Base-by-base conservation (phyloP, 2,797 vertebrate species). In the Dallia pectoralis region DNA sequence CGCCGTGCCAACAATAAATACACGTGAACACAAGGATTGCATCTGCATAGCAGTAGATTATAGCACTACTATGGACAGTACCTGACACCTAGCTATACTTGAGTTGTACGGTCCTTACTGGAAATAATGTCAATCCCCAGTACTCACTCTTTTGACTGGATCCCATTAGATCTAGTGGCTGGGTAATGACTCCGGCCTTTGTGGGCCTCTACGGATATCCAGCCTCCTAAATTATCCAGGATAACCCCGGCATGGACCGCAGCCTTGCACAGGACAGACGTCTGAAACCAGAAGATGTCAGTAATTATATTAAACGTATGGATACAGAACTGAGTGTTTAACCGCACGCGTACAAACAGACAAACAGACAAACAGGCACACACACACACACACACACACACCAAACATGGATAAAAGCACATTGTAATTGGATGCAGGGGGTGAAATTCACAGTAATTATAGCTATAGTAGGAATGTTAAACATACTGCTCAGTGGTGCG, bases 181-280 rank as follows among this genome's bases (percentile, higher is more conserved):
- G 91, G 74, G 32, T 95, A 96, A 53, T 77, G 92, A 80, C 93
- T 93, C 79, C 90, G 82, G 70, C 95, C 95, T 77, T 92, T 93
- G 65, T 83, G 87, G 71, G 91, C 86, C 51, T 93, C 89, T 79
- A 96, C 86, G 0, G 81, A 92, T 84, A 96, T 91, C 77, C 86
- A 92, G 1, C 95, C 95, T 0, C 95, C 95, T 76, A 93, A 83
- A 85, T 93, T 91, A 1, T 96, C 93, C 0, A 92, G 79, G 59
- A 96, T 91, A 44, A 95, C 71, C 27, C 95, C 95, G 0, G 95
- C 95, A 0, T 96, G 95, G 71, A 96, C 87, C 0, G 95, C 95
- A 0, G 95, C 87, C 87, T 95, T 95, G 88, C 95, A 96, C 71
- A 96, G 76, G 74, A 94, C 86, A 0, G 95, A 96, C 0, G 94